phyloP scores from a whole-genome alignment of 2,797 vertebrate species.

The Nannoperca australis region DNA sequence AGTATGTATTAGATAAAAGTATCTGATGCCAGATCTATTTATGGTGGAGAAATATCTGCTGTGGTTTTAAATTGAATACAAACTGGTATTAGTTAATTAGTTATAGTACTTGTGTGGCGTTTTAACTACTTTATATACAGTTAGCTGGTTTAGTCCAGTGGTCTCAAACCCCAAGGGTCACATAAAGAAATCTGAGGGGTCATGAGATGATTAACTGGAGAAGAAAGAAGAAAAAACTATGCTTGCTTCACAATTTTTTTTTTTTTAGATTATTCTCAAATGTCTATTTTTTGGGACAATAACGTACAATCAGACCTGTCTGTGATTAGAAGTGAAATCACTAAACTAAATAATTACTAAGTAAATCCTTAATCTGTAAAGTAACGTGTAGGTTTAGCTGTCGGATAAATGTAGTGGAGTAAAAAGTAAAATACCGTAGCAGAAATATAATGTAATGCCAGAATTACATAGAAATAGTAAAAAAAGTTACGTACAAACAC shows the following conservation, averaged over 20 bases:
- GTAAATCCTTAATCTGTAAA: not conserved
- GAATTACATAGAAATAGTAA: too few relatives aligned
- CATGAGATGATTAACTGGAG: not conserved
- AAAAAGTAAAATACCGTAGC: not conserved
- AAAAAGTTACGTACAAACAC: too few relatives aligned
- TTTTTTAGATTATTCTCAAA: too few relatives aligned
- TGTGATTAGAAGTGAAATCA: not conserved
- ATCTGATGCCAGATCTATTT: not conserved
- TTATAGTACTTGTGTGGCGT: not conserved
- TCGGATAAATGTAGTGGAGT: not conserved
- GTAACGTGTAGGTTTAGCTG: not conserved
- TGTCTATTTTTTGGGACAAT: too few relatives aligned
- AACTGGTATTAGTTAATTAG: too few relatives aligned
- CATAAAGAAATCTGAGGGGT: not conserved
- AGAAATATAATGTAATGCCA: too few relatives aligned
- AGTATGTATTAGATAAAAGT: not conserved
- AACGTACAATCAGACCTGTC: too few relatives aligned
- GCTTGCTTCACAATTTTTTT: not conserved
- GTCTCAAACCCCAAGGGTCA: not conserved
- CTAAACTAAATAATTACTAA: too few relatives aligned
- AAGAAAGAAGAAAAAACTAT: too few relatives aligned
- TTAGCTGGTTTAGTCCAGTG: not conserved
- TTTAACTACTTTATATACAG: not conserved
- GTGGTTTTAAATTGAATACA: not conserved
- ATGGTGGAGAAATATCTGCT: not conserved